These are phyloP conservation scores for Podarcis lilfordi DNA, from an alignment of 2,797 vertebrate species.

Conservation along the genomic window DNA sequence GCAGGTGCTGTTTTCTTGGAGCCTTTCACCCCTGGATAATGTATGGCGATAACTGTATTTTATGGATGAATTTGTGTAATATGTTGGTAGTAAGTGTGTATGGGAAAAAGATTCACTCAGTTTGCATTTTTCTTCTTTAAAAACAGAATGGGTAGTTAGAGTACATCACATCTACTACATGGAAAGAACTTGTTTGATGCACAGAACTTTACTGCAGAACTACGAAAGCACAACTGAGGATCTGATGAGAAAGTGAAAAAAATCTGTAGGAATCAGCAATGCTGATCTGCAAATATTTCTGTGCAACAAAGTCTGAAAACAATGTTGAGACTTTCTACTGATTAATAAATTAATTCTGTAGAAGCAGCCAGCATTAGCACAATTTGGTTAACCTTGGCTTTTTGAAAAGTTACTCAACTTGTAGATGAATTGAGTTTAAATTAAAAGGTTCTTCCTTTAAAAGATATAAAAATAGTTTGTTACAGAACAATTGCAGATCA, in stretches of 20 bases:
- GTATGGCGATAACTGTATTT: neutral
- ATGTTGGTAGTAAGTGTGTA: constrained; percentile 44
- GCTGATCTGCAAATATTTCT: constrained; percentile 84
- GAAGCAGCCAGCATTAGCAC: neutral
- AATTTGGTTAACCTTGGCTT: constrained; percentile 49
- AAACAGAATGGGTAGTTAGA: constrained; percentile 71
- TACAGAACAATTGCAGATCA: constrained; percentile 86
- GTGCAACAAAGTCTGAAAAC: constrained; percentile 77
- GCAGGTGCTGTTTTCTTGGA: neutral
- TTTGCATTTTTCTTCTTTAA: constrained; percentile 76
- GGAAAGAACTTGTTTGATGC: constrained; percentile 78
- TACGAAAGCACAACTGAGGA: constrained; percentile 73
- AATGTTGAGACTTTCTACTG: constrained; percentile 18
- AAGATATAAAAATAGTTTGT: constrained; percentile 32
- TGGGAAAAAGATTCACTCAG: constrained; percentile 83
- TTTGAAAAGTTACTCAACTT: constrained; percentile 39
- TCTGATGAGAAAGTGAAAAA: constrained; percentile 62
- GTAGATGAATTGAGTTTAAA: constrained; percentile 48
- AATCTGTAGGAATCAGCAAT: constrained; percentile 77
- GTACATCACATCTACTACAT: constrained; percentile 71
- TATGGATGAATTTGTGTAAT: constrained; percentile 5
- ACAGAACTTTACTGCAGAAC: constrained; percentile 81
- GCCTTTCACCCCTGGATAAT: neutral
- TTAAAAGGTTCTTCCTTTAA: constrained; percentile 51
- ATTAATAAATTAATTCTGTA: constrained; percentile 23